These are phyloP conservation scores for Panagrolaimus sp. DNA, from an alignment of 1,140 invertebrate species.

Conservation along the genomic window DNA sequence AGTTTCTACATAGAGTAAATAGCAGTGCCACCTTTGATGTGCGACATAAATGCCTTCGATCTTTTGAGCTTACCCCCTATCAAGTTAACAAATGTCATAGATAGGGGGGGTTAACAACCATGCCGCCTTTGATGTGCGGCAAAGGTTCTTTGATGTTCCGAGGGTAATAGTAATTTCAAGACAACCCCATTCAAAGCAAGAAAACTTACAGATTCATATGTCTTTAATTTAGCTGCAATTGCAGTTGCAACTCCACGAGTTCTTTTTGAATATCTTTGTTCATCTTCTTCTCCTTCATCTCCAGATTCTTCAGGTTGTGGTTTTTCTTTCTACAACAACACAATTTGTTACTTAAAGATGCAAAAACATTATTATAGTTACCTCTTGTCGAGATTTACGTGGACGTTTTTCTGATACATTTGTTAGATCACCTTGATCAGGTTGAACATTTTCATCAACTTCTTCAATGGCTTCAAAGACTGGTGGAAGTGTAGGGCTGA, in stretches of 20 bases:
- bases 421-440: background rate
- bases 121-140: no score
- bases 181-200: background rate
- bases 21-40: no score
- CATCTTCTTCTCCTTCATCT: slow-evolving; percentile 39
- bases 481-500: background rate
- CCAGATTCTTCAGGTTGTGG: slow-evolving; percentile 24
- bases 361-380: background rate
- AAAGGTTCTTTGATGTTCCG: no score
- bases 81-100: no score
- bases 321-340: background rate
- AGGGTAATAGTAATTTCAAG: no score
- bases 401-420: background rate
- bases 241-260: slow-evolving; percentile 23
- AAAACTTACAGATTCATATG: slow-evolving; percentile 2
- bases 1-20: no score
- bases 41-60: no score
- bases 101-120: no score
- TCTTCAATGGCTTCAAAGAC: slow-evolving; percentile 27
- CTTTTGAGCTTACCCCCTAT: no score
- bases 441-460: slow-evolving; percentile 20
- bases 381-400: background rate
- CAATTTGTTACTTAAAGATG: background rate
- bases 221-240: background rate
- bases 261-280: slow-evolving; percentile 41